Evolutionary conservation across 2,888 invertebrate genomes (phyloP), one percentile per base, ranked within the genome.

Genomic region (Neria commutata): DNA sequence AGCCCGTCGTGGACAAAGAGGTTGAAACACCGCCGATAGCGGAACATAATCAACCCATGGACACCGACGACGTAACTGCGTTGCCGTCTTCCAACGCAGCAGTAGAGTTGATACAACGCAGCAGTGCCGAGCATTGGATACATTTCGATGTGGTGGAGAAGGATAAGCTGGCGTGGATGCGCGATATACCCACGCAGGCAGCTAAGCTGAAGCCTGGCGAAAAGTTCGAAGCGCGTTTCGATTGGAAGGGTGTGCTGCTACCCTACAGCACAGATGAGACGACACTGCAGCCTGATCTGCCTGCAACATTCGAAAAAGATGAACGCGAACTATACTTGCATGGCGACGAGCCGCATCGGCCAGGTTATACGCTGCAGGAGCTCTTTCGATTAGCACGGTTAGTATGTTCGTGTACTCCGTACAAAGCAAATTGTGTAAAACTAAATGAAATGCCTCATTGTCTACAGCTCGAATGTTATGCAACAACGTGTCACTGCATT

Each of bases 361-460:
- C 97, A 2, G 97, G 97, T 0, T 98, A 97, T 79, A 89, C 94
- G 0, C 79, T 98, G 11, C 91, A 91, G 67, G 98, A 98, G 82
- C 80, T 97, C 1, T 89, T 96, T 70, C 89, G 91, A 63, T 82
- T 97, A 1, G 88, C 90, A 29, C 84, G 89, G 72, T 84, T 69
- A 10, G 56, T 42, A 19, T 42, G n/a, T n/a, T 40, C n/a, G 6
- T 52, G 33, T 14, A 17, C 48, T 21, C 6, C 2, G n/a, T 37
- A 52, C 11, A 19, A 17, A 19, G 17, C 5, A 19, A 42, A 42
- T 8, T 42, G 4, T 17, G 17, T 42, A 6, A 19, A 3, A 8
- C 5, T 42, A 6, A 6, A 19, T 42, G 14, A 19, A 19, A 19
- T 19, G n/a, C n/a, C n/a, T n/a, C n/a, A n/a, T n/a, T n/a, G n/a